Percentiles rank a stretch among this genome's conserved stretches.
phyloP scores from a whole-genome alignment of 2,113 vertebrate species.

The Solenodon paradoxus region DNA sequence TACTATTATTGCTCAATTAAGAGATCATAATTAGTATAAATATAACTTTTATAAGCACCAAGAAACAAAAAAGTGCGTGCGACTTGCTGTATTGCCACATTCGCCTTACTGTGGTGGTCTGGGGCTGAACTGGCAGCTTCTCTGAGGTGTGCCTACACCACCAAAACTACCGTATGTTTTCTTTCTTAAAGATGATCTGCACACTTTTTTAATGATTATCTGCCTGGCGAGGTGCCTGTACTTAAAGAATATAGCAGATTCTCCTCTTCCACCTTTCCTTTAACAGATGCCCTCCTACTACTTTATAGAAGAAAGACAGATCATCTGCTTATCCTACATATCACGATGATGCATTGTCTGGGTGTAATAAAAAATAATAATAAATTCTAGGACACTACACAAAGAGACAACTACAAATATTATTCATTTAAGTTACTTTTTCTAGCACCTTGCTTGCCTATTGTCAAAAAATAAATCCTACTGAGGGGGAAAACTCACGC shows the following conservation, averaged over 20 bases:
- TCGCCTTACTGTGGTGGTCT: not conserved
- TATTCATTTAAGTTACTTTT: slow-evolving; percentile 5
- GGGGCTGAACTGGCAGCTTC: not conserved
- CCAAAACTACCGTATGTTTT: not conserved
- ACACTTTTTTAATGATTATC: too few relatives aligned
- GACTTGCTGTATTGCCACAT: not conserved
- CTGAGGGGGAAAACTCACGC: not conserved
- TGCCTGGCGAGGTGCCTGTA: not conserved
- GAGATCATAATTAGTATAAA: not conserved
- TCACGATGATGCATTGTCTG: not conserved
- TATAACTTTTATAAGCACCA: not conserved
- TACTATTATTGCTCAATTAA: not conserved
- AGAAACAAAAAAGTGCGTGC: not conserved
- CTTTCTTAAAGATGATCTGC: slow-evolving; percentile 16
- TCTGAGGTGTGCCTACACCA: not conserved
- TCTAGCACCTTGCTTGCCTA: not conserved
- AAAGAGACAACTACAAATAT: not conserved
- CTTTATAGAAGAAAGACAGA: not conserved
- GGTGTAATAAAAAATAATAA: not conserved
- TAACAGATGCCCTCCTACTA: not conserved
- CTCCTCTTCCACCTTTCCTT: not conserved
- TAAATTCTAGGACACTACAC: not conserved
- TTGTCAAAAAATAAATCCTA: slow-evolving; percentile 6
- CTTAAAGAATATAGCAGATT: not conserved
- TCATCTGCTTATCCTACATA: not conserved